phyloP scores from a whole-genome alignment of 2,113 vertebrate genomes.

The Dicrurus megarhynchus region DNA sequence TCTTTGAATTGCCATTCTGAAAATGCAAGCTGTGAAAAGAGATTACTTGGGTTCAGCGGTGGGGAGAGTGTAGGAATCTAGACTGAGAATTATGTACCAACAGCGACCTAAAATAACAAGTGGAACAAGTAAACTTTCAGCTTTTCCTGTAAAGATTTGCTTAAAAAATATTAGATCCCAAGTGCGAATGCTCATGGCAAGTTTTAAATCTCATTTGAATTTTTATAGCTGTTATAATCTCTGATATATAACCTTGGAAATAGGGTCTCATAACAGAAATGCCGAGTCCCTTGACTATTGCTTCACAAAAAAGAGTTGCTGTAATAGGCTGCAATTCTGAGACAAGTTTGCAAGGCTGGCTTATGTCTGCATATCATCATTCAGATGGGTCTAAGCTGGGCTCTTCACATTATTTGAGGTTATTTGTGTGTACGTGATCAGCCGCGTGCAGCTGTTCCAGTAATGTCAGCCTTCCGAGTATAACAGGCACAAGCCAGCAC shows the following conservation, averaged over 20 bases:
- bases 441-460: neutral
- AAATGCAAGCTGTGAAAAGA: neutral
- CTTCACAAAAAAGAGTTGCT: neutral
- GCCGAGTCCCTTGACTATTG: neutral
- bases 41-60: neutral
- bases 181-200: neutral
- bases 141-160: conserved; percentile 3
- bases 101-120: conserved; percentile 17
- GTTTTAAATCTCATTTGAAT: conserved; percentile 43
- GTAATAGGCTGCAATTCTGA: neutral
- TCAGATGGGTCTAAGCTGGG: neutral
- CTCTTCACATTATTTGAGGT: neutral
- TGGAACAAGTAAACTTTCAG: conserved; percentile 14
- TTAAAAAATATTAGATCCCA: conserved; percentile 11
- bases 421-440: neutral
- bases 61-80: neutral
- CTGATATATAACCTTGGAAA: conserved; percentile 1
- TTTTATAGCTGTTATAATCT: conserved; percentile 47
- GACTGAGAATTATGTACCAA: neutral
- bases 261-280: neutral
- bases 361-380: neutral
- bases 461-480: neutral
- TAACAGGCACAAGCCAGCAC: neutral
- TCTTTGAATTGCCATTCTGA: neutral
- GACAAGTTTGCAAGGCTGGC: neutral